phyloP scores from a whole-genome alignment of 2,113 vertebrate species.

The Albula glossodonta region DNA sequence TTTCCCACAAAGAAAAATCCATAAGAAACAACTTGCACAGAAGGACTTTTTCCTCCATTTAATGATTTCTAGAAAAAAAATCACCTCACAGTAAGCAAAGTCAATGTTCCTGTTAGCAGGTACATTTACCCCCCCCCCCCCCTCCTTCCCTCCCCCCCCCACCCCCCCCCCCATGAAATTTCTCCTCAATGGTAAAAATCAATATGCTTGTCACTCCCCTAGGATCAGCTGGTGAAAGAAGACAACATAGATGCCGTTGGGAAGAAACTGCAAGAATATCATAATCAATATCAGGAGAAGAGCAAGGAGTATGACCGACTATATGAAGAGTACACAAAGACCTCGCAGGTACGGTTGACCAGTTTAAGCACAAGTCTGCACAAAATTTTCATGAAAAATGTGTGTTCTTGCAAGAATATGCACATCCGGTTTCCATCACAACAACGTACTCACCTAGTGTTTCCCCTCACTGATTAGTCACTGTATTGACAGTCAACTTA shows the following conservation, averaged over 20 bases:
- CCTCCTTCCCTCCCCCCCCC: background rate
- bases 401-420: background rate
- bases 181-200: slow-evolving; percentile 18
- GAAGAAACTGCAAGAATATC: slow-evolving; percentile 94
- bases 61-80: slow-evolving; percentile 43
- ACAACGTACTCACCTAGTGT: background rate
- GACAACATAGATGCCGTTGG: slow-evolving; percentile 95
- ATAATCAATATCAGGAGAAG: slow-evolving; percentile 94
- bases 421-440: background rate
- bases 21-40: slow-evolving; percentile 26
- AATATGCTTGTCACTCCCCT: slow-evolving; percentile 17
- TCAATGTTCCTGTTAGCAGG: slow-evolving; percentile 15
- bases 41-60: slow-evolving; percentile 48
- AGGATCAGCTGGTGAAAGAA: slow-evolving; percentile 97
- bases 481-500: background rate
- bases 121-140: background rate
- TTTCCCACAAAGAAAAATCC: slow-evolving; percentile 26
- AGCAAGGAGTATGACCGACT: slow-evolving; percentile 92
- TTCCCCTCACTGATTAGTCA: background rate
- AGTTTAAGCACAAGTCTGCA: background rate
- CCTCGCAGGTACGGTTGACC: slow-evolving; percentile 79
- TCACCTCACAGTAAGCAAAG: slow-evolving; percentile 36
- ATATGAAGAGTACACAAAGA: slow-evolving; percentile 94
- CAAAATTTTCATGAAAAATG: background rate
- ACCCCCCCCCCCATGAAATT: background rate